phyloP scores from a whole-genome alignment of 2,888 invertebrate species.

The Drosophila macrospina region DNA sequence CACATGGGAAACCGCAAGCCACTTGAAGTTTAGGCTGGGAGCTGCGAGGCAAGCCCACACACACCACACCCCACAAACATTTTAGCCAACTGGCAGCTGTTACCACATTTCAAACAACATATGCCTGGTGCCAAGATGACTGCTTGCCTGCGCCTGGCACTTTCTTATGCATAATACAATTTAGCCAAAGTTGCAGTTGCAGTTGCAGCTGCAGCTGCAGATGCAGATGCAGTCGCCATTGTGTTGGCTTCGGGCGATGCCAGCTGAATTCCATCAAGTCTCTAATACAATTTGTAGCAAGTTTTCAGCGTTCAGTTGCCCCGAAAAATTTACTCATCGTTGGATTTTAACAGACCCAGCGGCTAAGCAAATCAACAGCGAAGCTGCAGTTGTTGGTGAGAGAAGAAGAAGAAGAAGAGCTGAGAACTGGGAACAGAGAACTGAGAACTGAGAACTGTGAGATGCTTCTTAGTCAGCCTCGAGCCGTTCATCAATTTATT shows the following conservation, averaged over 20 bases:
- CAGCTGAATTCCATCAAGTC: constrained; percentile 30
- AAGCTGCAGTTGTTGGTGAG: background rate
- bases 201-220: constrained; percentile 28
- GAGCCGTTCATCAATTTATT: constrained; percentile 70
- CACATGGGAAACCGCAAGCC: constrained; percentile 5
- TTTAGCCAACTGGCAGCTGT: constrained; percentile 25
- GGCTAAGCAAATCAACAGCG: constrained; percentile 59
- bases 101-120: constrained; percentile 36
- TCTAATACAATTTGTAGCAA: constrained; percentile 62
- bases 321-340: constrained; percentile 31
- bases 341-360: constrained; percentile 30
- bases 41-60: background rate
- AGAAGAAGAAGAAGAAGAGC: too few relatives aligned
- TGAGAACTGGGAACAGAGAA: constrained; percentile 8
- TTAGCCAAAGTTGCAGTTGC: constrained; percentile 33
- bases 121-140: constrained; percentile 3
- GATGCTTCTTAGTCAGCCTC: constrained; percentile 7
- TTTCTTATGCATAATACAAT: constrained; percentile 60
- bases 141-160: constrained; percentile 14
- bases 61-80: background rate
- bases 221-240: constrained; percentile 22
- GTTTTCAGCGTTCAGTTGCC: constrained; percentile 44
- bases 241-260: constrained; percentile 29
- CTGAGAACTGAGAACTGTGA: constrained; percentile 12
- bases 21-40: constrained; percentile 7